Percentiles rank a stretch among this genome's conserved stretches.
Conservation (phyloP, 2,888 invertebrate genomes). For the Lycaena phlaeas region DNA sequence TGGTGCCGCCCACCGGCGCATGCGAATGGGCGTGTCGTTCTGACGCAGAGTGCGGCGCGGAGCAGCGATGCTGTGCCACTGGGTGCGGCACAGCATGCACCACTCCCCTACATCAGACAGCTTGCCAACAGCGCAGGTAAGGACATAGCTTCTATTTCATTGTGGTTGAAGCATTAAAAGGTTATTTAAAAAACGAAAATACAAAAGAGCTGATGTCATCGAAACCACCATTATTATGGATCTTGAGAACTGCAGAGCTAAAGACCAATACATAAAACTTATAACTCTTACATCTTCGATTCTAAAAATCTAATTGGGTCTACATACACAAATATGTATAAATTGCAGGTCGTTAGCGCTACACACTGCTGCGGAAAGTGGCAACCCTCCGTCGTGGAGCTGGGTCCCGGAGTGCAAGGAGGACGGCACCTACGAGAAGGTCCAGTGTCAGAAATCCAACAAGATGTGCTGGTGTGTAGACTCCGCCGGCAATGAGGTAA, state of each 20-base stretch:
- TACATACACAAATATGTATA: too few relatives aligned
- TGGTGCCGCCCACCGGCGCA: constrained; percentile 78
- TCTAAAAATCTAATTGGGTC: too few relatives aligned
- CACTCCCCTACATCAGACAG: constrained; percentile 80
- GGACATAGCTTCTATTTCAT: too few relatives aligned
- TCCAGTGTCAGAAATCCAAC: constrained; percentile 81
- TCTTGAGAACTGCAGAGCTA: too few relatives aligned
- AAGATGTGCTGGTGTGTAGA: constrained; percentile 89
- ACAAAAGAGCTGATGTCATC: too few relatives aligned
- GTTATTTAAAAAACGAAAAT: too few relatives aligned
- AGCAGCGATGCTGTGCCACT: constrained; percentile 86
- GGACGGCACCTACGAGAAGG: constrained; percentile 78
- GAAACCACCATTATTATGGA: too few relatives aligned
- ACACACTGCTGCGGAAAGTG: constrained; percentile 65
- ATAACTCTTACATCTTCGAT: too few relatives aligned
- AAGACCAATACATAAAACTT: too few relatives aligned
- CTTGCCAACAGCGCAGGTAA: constrained; percentile 78
- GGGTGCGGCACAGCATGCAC: constrained; percentile 90
- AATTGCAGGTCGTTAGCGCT: constrained; percentile 28
- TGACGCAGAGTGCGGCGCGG: constrained; percentile 81
- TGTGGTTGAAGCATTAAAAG: too few relatives aligned
- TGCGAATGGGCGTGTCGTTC: constrained; percentile 86
- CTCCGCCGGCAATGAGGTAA: constrained; percentile 78
- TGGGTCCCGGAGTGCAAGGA: constrained; percentile 82
- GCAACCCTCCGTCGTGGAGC: constrained; percentile 81